Evolutionary conservation across 2,888 invertebrate species (phyloP).

Genomic region (Epistrophe grossulariae): DNA sequence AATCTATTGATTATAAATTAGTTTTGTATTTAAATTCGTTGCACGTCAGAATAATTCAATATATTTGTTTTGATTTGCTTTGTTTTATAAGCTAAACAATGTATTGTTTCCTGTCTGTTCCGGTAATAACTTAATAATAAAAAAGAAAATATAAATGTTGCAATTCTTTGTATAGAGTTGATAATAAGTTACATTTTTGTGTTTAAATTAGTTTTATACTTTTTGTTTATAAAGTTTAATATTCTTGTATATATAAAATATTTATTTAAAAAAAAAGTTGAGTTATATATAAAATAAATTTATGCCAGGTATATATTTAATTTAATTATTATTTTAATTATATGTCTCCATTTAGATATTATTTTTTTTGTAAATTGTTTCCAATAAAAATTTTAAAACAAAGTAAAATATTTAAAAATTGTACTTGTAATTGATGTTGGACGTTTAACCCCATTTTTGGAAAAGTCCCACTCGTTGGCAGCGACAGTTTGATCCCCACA

Average conservation of each 20-base stretch:
- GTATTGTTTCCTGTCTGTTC: background rate
- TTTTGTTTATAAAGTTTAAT: too few species aligned
- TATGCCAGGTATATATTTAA: too few species aligned
- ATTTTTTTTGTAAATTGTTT: background rate
- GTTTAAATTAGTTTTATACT: background rate
- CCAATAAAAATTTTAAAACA: background rate
- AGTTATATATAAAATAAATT: too few species aligned
- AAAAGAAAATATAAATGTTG: background rate
- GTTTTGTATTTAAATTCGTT: background rate
- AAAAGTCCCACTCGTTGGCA: conserved; percentile 76
- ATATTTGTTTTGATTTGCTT: background rate
- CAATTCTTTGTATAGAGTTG: background rate
- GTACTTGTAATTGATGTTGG: background rate
- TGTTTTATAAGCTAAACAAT: background rate
- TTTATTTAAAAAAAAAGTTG: too few species aligned
- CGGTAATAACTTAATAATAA: background rate
- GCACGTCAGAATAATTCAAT: background rate
- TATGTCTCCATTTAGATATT: background rate
- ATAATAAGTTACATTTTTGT: background rate
- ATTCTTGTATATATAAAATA: background rate
- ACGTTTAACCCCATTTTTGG: conserved; percentile 76
- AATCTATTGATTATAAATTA: background rate
- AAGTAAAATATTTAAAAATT: background rate
- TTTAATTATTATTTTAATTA: too few species aligned
- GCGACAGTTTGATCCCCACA: conserved; percentile 76